A percentile compares a stretch with the other conserved stretches of the same genome.
phyloP scores from a whole-genome alignment of 2,797 vertebrate species.

The Hipposideros larvatus region DNA sequence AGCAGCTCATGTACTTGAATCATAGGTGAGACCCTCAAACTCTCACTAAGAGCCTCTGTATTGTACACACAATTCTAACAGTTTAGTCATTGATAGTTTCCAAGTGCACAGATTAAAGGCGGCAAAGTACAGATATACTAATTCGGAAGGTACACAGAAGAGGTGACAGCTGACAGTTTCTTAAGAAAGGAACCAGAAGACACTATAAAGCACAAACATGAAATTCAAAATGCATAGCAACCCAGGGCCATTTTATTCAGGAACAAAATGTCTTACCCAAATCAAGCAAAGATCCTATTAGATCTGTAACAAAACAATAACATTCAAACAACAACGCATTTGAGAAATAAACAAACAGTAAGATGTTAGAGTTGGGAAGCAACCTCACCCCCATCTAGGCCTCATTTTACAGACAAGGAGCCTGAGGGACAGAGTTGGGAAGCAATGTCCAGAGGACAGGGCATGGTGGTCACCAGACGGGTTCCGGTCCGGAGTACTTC shows the following conservation, averaged over 20 bases:
- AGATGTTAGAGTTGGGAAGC: neutral
- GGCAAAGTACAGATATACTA: slow-evolving; percentile 24
- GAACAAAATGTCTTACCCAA: neutral
- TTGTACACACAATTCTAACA: slow-evolving; percentile 1
- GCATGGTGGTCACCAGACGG: neutral
- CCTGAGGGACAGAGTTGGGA: neutral
- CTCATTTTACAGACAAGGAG: slow-evolving; percentile 10
- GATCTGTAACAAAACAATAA: neutral
- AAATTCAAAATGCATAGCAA: slow-evolving; percentile 50
- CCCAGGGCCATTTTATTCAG: neutral
- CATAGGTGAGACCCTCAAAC: slow-evolving; percentile 14
- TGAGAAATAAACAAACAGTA: neutral
- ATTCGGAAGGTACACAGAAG: slow-evolving; percentile 41
- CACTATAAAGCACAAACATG: neutral
- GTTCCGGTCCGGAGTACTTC: neutral
- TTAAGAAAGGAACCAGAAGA: slow-evolving; percentile 53
- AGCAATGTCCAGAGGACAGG: neutral
- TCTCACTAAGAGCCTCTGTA: slow-evolving; percentile 25
- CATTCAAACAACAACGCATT: neutral
- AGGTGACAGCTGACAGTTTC: slow-evolving; percentile 32
- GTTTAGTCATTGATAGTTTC: neutral
- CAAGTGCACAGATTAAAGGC: slow-evolving; percentile 44
- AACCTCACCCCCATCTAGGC: neutral
- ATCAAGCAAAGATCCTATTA: neutral
- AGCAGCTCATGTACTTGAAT: neutral